Conservation (phyloP, 2,797 vertebrate species). For the Pteropus rufus region DNA sequence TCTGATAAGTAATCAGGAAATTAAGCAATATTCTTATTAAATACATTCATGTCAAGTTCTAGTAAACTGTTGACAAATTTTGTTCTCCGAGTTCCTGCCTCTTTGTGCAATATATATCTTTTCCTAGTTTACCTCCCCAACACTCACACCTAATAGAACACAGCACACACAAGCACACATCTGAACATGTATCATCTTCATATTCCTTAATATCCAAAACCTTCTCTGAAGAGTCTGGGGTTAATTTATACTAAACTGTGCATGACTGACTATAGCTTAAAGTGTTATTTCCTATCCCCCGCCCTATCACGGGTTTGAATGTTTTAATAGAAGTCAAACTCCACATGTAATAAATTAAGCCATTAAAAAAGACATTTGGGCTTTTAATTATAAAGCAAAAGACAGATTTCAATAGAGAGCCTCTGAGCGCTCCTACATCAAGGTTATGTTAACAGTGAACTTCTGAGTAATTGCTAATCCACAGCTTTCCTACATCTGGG, state of each 20-base stretch:
- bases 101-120: neutral
- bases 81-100: neutral
- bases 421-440: neutral
- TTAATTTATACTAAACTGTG: constrained; percentile 9
- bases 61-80: neutral
- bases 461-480: neutral
- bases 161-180: neutral
- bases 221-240: neutral
- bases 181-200: neutral
- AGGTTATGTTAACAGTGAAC: neutral
- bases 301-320: neutral
- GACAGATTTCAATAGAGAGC: neutral
- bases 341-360: neutral
- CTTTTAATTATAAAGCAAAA: neutral
- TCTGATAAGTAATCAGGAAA: neutral
- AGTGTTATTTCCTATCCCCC: neutral
- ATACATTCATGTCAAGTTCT: neutral
- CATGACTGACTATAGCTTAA: neutral
- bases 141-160: neutral
- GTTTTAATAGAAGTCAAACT: neutral
- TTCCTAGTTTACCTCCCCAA: neutral
- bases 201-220: neutral
- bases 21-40: neutral
- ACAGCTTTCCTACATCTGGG: neutral
- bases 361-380: neutral